phyloP scores from a whole-genome alignment of 2,113 vertebrate genomes.

The Phylloscopus trochiloides region DNA sequence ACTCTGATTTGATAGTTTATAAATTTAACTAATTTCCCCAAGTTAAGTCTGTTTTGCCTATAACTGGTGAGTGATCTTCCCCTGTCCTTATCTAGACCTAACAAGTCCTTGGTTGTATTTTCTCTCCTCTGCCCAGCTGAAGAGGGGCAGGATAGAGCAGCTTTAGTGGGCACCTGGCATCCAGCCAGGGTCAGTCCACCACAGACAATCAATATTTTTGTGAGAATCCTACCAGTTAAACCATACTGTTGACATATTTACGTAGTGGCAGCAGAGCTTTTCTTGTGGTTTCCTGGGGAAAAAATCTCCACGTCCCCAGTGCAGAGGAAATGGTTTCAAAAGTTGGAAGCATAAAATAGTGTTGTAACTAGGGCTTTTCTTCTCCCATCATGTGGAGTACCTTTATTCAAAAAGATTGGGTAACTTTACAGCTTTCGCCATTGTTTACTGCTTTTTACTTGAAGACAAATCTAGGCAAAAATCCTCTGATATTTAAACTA shows the following conservation, averaged over 20 bases:
- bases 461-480: conserved; percentile 23
- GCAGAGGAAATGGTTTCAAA: background rate
- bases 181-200: background rate
- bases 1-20: background rate
- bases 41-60: background rate
- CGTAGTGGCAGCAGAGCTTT: background rate
- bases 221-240: background rate
- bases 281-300: background rate
- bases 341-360: background rate
- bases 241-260: background rate
- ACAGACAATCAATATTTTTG: background rate
- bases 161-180: background rate
- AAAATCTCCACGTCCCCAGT: background rate
- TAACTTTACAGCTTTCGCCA: background rate
- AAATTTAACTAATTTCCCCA: background rate
- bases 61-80: background rate
- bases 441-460: background rate
- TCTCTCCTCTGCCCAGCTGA: background rate
- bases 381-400: background rate
- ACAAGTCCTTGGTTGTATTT: background rate
- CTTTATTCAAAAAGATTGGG: background rate
- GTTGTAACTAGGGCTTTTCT: background rate
- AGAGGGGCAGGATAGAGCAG: background rate
- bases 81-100: background rate
- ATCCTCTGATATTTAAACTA: background rate